phyloP scores from a whole-genome alignment of 2,888 invertebrate genomes.

The Thecophora atra region DNA sequence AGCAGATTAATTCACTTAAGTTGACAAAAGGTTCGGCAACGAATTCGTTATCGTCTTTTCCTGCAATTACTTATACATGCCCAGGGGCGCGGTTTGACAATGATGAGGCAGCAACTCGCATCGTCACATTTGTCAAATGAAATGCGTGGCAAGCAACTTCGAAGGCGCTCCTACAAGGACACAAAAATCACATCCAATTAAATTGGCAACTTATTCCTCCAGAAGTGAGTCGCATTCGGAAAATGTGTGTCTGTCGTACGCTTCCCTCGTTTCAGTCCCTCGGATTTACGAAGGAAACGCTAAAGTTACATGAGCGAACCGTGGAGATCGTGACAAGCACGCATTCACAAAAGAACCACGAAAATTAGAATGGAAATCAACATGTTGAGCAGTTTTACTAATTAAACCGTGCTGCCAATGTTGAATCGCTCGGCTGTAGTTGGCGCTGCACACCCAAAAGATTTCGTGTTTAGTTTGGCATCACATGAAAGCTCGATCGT shows the following conservation, averaged over 20 bases:
- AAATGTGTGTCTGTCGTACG: neutral
- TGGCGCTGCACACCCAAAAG: no score
- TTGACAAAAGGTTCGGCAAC: no score
- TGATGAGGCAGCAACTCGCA: no score
- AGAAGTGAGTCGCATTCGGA: slow-evolving; percentile 5
- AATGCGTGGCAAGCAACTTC: no score
- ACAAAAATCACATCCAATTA: slow-evolving; percentile 5
- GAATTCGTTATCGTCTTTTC: no score
- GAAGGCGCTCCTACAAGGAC: no score
- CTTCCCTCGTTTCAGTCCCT: neutral
- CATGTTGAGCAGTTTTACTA: slow-evolving; percentile 27
- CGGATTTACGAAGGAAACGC: neutral
- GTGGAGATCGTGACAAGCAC: slow-evolving; percentile 7
- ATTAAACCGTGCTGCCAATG: slow-evolving; percentile 26
- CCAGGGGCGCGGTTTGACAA: no score
- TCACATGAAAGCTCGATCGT: no score
- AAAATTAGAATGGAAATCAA: slow-evolving; percentile 11
- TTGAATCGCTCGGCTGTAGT: neutral
- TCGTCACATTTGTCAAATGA: no score
- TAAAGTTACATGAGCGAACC: neutral
- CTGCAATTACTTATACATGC: no score
- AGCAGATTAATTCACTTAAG: no score
- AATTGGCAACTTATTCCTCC: slow-evolving; percentile 8
- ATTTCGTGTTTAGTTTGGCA: no score
- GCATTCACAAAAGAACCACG: slow-evolving; percentile 5